Base-by-base conservation (phyloP, 2,113 vertebrate species). In the Geothlypis trichas region DNA sequence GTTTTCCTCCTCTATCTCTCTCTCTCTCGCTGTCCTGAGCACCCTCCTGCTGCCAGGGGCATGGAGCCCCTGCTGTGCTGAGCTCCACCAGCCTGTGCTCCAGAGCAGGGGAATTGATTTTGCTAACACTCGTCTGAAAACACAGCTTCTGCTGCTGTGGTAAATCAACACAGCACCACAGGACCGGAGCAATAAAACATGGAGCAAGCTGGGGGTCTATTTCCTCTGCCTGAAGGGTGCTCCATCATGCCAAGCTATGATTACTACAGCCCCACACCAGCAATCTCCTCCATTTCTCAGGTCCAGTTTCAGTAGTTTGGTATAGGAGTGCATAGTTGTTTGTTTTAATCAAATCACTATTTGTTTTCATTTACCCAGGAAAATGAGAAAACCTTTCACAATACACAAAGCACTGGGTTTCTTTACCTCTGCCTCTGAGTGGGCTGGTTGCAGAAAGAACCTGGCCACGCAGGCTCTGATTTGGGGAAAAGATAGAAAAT, bases 341-440 rank as follows among this genome's bases (percentile, higher is more conserved):
- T 89, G 91, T 94, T 96, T 95, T 87, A 87, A 94, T 90, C 63
- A 95, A 86, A 92, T 95, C 85, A 92, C 57, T 77, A 68, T 95
- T 91, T 95, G 44, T 95, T 94, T 95, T 90, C 85, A 69, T 47
- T 87, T 92, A 63, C 72, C 63, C 12, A 13, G 57, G 73, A 92
- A 54, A 92, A 89, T 92, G 27, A 77, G 51, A 91, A 91, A 86
- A 76, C 71, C 54, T 79, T 80, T 72, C 65, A 63, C 24, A 22
- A 30, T 27, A 47, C 19, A 31, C n/a, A 82, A 47, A 71, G 35
- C 39, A 37, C 41, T 46, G 30, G 65, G 77, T 80, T 94, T 87
- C 62, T 71, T 95, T 87, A 69, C 75, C 62, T 77, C 65, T 84
- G 76, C 49, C 71, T 84, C 35, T 5, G 33, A 86, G 47, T 10